Evolutionary conservation across 37 sponge, comb jelly and placozoan genomes (phyloP).

Genomic region (Corticium candelabrum): DNA sequence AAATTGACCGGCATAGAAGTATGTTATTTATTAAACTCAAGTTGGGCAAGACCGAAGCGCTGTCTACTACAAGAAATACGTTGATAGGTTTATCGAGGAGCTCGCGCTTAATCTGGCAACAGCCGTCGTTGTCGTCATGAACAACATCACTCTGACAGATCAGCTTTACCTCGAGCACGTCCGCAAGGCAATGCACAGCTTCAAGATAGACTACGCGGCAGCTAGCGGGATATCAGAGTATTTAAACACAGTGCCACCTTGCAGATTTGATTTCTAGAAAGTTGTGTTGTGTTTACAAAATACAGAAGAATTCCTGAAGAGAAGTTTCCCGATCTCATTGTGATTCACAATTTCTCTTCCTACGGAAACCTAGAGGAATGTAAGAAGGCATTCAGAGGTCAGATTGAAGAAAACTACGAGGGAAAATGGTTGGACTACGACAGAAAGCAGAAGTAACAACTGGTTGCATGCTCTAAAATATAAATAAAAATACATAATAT

Average conservation of each 20-base stretch:
- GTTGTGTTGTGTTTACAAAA: too few relatives aligned
- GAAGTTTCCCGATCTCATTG: not conserved
- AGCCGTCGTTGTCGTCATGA: not conserved
- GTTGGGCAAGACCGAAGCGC: not conserved
- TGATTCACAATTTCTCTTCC: not conserved
- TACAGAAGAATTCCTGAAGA: too few relatives aligned
- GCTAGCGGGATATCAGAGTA: not conserved
- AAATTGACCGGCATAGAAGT: not conserved
- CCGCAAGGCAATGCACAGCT: not conserved
- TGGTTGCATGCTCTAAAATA: too few relatives aligned
- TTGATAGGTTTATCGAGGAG: not conserved
- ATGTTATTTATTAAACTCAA: not conserved
- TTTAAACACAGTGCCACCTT: too few relatives aligned
- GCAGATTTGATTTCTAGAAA: too few relatives aligned
- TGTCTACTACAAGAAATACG: not conserved
- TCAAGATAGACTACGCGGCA: not conserved
- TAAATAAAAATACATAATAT: not conserved
- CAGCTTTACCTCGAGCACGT: not conserved
- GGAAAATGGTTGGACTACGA: not conserved
- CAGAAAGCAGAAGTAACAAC: not conserved
- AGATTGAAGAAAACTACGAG: not conserved
- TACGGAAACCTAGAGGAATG: not conserved
- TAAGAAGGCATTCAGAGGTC: not conserved
- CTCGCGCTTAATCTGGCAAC: not conserved
- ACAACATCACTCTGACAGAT: not conserved